phyloP scores from a whole-genome alignment of 2,888 invertebrate species.

The Phortica magna region DNA sequence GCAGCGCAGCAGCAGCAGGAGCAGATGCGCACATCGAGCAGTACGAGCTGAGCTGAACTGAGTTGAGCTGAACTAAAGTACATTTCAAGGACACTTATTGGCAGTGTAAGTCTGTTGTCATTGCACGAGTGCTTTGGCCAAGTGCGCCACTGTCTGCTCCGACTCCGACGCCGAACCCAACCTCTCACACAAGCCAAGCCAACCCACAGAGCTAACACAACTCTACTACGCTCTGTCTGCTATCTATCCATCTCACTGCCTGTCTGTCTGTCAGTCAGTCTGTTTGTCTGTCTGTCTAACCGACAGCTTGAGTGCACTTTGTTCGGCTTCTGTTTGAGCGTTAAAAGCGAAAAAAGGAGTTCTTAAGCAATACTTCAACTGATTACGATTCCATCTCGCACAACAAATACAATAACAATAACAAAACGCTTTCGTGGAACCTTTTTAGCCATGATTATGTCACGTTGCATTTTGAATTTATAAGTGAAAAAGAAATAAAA shows the following conservation, averaged over 20 bases:
- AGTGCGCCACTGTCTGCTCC: conserved; percentile 13
- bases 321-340: conserved; percentile 68
- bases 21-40: neutral
- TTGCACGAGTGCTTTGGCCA: conserved; percentile 12
- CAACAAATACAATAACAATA: neutral
- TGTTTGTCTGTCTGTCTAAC: neutral
- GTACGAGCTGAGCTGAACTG: conserved; percentile 9
- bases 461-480: conserved; percentile 38
- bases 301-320: conserved; percentile 59
- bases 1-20: conserved; percentile 30
- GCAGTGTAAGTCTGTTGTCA: conserved; percentile 46
- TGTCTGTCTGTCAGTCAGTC: neutral
- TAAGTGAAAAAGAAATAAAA: conserved; percentile 42
- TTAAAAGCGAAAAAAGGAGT: conserved; percentile 54
- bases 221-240: neutral
- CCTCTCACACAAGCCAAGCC: conserved; percentile 35
- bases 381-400: conserved; percentile 66
- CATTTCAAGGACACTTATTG: conserved; percentile 68
- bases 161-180: too few relatives aligned
- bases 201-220: neutral
- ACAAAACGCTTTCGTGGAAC: too few relatives aligned
- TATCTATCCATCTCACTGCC: neutral
- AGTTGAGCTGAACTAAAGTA: conserved; percentile 50
- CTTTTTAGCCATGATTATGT: conserved; percentile 43
- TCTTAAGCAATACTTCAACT: conserved; percentile 57